Evolutionary conservation across 2,888 invertebrate species (phyloP), one percentile per base, ranked within the genome.

Genomic region (Sepiola atlantica): DNA sequence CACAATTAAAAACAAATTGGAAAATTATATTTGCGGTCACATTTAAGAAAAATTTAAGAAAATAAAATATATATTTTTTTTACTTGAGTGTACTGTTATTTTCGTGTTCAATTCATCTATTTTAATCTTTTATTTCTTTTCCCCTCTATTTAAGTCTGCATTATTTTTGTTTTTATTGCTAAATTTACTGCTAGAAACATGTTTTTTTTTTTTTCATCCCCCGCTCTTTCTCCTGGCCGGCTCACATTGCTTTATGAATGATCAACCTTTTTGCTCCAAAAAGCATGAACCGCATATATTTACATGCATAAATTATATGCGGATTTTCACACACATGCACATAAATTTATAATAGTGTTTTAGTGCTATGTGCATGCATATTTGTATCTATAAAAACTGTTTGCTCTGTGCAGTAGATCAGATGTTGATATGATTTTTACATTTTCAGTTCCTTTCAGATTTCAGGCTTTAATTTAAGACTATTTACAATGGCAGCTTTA

Each of bases 191-290:
- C 10, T 28, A 61, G 61, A 61, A 61, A 61, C 77, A 1, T 32
- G 2, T 45, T 8, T 45, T 45, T 45, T n/a, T 45, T 45, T 8
- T 45, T 45, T 45, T n/a, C 16, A 77, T n/a, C 18, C n/a, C 18
- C 16, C n/a, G n/a, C n/a, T 77, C 77, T 32, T 14, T 77, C n/a
- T 77, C 32, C 77, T 77, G n/a, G 77, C 77, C 77, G 28, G 77
- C 77, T 77, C 77, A 77, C 77, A 32, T 77, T n/a, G 77, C 77
- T 77, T 77, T n/a, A 77, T 77, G 77, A n/a, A 77, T 77, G 77
- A 45, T 45, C 45, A n/a, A 77, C n/a, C 77, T 12, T 16, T 77
- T n/a, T 77, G 32, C 28, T n/a, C n/a, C 18, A n/a, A n/a, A 32
- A n/a, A 32, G 77, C 77, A 77, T 77, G 77, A 77, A 10, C n/a